Evolutionary conservation across 1,140 invertebrate species (phyloP).

Genomic region (Himalopsyche phryganea): DNA sequence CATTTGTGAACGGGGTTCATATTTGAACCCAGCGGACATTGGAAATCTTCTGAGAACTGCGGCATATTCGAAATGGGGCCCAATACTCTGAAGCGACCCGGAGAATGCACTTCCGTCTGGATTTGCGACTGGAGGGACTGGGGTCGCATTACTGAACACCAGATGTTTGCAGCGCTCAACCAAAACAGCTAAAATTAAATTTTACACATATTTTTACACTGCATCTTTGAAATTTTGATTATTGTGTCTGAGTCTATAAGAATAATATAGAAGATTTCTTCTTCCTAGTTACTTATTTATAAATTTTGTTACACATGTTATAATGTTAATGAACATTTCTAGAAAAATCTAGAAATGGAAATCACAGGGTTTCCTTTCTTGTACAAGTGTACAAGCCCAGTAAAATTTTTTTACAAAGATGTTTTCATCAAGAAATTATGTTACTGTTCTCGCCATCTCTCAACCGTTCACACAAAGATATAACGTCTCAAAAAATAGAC

Average conservation of each 20-base stretch:
- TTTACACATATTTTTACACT: background rate
- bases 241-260: background rate
- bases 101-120: conserved; percentile 73
- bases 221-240: background rate
- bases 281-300: background rate
- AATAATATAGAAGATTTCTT: background rate
- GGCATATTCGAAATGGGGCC: conserved; percentile 86
- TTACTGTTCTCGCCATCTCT: too few relatives aligned
- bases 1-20: conserved; percentile 93
- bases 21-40: conserved; percentile 71
- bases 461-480: too few relatives aligned
- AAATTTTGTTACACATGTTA: background rate
- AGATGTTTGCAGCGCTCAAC: conserved; percentile 60
- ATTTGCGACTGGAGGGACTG: conserved; percentile 72
- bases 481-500: too few relatives aligned
- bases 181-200: conserved; percentile 56
- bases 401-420: too few relatives aligned
- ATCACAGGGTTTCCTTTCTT: too few relatives aligned
- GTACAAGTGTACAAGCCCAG: too few relatives aligned
- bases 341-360: too few relatives aligned
- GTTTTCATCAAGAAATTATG: too few relatives aligned
- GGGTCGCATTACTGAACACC: conserved; percentile 58
- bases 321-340: too few relatives aligned
- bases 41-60: conserved; percentile 83
- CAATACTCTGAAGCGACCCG: conserved; percentile 76